A percentile compares a stretch with the other conserved stretches of the same genome.
Evolutionary conservation across 1,140 invertebrate genomes (phyloP).

Genomic region (Callitettix versicolor): DNA sequence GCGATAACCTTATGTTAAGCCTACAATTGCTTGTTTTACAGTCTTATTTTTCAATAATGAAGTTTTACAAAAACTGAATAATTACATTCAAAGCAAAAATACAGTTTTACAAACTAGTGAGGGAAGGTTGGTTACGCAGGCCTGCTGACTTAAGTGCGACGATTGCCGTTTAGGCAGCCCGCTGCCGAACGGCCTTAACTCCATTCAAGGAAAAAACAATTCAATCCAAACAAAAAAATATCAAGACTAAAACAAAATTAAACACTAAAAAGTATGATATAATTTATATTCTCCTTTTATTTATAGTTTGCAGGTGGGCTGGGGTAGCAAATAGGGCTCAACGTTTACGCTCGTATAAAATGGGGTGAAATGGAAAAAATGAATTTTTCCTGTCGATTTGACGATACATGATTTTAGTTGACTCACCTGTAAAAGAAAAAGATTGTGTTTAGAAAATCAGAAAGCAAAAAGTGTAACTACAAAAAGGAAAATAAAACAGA

Average conservation of each 20-base stretch:
- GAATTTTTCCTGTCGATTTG: not conserved
- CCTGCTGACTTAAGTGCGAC: not conserved
- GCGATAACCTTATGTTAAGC: too few species aligned
- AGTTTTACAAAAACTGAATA: too few species aligned
- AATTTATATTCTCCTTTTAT: not conserved
- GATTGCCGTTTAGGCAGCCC: not conserved
- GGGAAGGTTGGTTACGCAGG: not conserved
- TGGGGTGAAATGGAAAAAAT: slow-evolving; percentile 5
- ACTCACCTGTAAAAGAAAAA: not conserved
- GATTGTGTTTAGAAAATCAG: too few species aligned
- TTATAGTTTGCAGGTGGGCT: not conserved
- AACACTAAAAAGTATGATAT: too few species aligned
- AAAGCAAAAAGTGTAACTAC: too few species aligned
- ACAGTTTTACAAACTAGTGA: too few species aligned
- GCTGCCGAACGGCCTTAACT: not conserved
- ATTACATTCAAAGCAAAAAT: too few species aligned
- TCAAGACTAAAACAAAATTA: too few species aligned
- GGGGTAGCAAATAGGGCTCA: not conserved
- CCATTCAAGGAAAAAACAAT: not conserved
- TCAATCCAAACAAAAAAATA: too few species aligned
- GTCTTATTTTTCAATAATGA: too few species aligned
- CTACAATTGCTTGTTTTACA: too few species aligned
- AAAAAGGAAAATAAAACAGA: too few species aligned
- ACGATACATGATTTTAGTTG: not conserved
- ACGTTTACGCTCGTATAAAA: slow-evolving; percentile 6